Base-by-base conservation (phyloP, 2,888 invertebrate species). In the Spodoptera littoralis region DNA sequence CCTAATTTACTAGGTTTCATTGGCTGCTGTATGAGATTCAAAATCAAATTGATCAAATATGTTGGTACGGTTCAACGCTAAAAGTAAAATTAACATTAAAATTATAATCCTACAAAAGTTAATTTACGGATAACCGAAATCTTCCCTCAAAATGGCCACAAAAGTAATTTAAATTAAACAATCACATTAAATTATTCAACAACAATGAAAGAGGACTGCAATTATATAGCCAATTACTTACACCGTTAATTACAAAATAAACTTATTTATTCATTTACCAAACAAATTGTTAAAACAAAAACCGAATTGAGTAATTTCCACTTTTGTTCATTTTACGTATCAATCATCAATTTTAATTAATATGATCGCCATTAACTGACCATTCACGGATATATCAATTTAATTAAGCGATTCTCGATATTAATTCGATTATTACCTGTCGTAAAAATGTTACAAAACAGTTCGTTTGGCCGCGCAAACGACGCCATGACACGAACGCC, bases 361-460 rank as follows among this genome's bases (percentile, higher is more conserved):
- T 77, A 80, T 80, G 77, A 83, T 80, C 77, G 73, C 70, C 77
- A 79, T 79, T 64, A 73, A 61, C 64, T 68, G 74, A 65, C 78
- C 80, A 77, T 79, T 82, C 81, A 82, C 79, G 82, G 84, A 82
- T 81, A 84, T 89, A 91, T 91, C 92, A 91, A 92, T 93, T 92
- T 91, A 93, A 93, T 93, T 92, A 92, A 93, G 89, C 85, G 92
- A 91, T 92, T 88, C 85, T 88, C 91, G 86, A 92, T 93, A 92
- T 92, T 92, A 92, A 92, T 91, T 92, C 92, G 93, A 92, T 92
- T 92, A 93, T 90, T 86, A 87, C 90, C 86, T 80, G 81, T 87
- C 88, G 88, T 92, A 92, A 93, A 92, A 90, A 92, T 86, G 85
- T 90, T 91, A 91, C 90, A 87, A 87, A 88, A 86, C 90, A 88